Conservation (phyloP, 2,888 invertebrate genomes). For the Pyrrhosoma nymphula region DNA sequence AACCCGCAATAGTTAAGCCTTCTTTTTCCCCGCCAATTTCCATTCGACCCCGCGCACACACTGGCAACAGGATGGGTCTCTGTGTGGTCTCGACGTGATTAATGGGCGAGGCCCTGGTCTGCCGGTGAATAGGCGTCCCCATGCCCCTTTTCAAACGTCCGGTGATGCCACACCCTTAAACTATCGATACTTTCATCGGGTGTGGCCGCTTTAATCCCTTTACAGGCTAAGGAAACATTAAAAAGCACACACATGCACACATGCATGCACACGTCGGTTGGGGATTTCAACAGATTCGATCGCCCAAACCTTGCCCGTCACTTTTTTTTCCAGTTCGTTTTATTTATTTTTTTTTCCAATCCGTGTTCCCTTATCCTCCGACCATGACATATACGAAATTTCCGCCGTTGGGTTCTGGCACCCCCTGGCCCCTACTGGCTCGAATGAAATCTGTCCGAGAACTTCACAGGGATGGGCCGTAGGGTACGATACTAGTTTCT, state of each 20-base stretch:
- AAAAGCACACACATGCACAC: neutral
- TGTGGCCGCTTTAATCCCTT: neutral
- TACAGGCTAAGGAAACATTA: neutral
- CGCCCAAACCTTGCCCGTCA: neutral
- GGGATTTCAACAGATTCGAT: neutral
- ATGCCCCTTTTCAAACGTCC: neutral
- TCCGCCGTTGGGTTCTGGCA: too few relatives aligned
- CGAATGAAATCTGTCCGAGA: too few relatives aligned
- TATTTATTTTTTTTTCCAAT: neutral
- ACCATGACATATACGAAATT: neutral
- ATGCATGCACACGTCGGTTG: neutral
- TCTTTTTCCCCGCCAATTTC: neutral
- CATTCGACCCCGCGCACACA: neutral
- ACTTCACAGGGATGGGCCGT: too few relatives aligned
- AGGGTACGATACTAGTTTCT: too few relatives aligned
- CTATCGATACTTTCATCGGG: neutral
- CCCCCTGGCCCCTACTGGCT: too few relatives aligned
- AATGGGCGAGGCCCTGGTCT: neutral
- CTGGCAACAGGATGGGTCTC: neutral
- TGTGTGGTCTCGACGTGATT: neutral
- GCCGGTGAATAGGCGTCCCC: neutral
- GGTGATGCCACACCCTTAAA: constrained; percentile 2
- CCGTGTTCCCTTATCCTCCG: neutral
- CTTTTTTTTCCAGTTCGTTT: neutral
- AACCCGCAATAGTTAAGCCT: neutral